Percentiles rank a stretch among this genome's conserved stretches.
Conservation (phyloP, 2,888 invertebrate species). For the Pseudoips prasinana region DNA sequence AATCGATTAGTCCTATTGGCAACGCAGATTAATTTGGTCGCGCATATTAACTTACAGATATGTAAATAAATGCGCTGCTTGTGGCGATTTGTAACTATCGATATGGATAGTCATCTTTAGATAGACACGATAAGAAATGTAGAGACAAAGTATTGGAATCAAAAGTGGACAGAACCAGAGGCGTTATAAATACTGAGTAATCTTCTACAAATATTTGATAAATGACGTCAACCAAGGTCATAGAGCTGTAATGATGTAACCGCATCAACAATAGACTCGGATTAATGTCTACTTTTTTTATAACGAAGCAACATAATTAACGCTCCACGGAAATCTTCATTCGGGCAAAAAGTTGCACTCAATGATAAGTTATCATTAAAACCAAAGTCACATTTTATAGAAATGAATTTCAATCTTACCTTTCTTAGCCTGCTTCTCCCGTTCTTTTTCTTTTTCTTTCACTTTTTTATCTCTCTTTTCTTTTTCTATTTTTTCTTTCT, state of each 20-base stretch:
- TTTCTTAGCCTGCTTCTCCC: conserved; percentile 70
- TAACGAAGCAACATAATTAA: conserved; percentile 44
- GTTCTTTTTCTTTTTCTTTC: conserved; percentile 75
- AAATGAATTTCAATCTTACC: conserved; percentile 46
- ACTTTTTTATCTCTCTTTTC: conserved; percentile 78
- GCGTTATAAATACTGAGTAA: conserved; percentile 39
- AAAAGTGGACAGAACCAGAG: too few relatives aligned
- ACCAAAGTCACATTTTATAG: background rate
- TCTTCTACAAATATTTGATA: conserved; percentile 52
- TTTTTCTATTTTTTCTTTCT: conserved; percentile 74
- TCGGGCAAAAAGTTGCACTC: too few relatives aligned
- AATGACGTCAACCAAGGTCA: conserved; percentile 61
- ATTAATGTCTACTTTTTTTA: conserved; percentile 46
- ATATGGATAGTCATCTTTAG: too few relatives aligned
- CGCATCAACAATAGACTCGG: conserved; percentile 50
- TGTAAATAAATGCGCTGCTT: too few relatives aligned
- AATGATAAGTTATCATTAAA: too few relatives aligned
- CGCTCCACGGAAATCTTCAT: too few relatives aligned
- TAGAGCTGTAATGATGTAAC: conserved; percentile 56
- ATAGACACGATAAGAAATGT: too few relatives aligned
- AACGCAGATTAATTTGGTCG: conserved; percentile 26
- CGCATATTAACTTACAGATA: conserved; percentile 23
- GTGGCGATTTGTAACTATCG: too few relatives aligned
- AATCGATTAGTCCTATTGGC: conserved; percentile 31
- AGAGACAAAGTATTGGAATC: too few relatives aligned